These are phyloP conservation scores for Corapipo altera DNA, from an alignment of 2,113 vertebrate species.

Conservation along the genomic window DNA sequence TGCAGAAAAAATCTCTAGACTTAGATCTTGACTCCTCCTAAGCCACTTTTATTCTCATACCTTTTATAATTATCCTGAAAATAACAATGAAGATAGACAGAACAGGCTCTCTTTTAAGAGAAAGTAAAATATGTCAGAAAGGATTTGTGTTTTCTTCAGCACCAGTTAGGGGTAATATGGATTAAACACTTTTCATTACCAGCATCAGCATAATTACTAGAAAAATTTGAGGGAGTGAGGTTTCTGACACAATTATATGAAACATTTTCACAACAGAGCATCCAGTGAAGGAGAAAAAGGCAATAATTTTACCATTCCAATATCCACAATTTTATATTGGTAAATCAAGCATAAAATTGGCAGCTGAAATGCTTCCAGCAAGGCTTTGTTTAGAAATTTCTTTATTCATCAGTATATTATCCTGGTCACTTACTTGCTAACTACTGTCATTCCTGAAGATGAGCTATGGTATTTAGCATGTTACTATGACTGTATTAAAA, in stretches of 20 bases:
- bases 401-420: constrained; percentile 61
- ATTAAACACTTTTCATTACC: constrained; percentile 57
- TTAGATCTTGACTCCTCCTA: constrained; percentile 17
- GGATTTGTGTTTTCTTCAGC: constrained; percentile 38
- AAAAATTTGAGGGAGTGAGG: constrained; percentile 36
- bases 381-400: constrained; percentile 68
- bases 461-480: background rate
- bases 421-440: constrained; percentile 58
- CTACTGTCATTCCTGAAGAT: constrained; percentile 48
- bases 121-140: background rate
- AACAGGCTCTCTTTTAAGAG: background rate
- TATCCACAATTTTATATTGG: constrained; percentile 73
- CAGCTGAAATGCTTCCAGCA: constrained; percentile 70
- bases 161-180: constrained; percentile 21
- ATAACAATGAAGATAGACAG: background rate
- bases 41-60: background rate
- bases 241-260: constrained; percentile 58
- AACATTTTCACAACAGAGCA: constrained; percentile 60
- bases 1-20: background rate
- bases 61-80: constrained; percentile 24
- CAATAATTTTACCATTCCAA: constrained; percentile 70
- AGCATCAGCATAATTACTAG: constrained; percentile 57
- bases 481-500: constrained; percentile 43
- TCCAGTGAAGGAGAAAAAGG: constrained; percentile 65
- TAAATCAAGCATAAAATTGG: constrained; percentile 79